phyloP scores from a whole-genome alignment of 2,113 vertebrate genomes.

The Indicator maculatus region DNA sequence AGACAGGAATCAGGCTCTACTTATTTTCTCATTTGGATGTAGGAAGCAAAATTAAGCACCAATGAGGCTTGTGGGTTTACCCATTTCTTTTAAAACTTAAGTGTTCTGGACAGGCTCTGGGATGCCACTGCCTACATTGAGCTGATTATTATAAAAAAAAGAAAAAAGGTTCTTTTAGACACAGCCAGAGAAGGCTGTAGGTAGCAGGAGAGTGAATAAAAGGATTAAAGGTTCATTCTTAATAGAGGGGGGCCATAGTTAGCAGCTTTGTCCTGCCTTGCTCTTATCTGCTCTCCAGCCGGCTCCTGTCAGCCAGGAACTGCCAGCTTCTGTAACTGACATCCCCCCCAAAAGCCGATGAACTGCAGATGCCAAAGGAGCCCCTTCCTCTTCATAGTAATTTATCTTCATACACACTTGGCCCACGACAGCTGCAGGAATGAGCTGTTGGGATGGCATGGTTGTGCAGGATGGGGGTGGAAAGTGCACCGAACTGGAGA shows the following conservation, averaged over 20 bases:
- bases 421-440: background rate
- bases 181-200: background rate
- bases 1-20: too few species aligned
- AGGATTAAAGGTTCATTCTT: background rate
- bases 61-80: background rate
- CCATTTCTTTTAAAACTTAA: background rate
- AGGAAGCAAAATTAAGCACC: background rate
- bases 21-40: background rate
- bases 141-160: background rate
- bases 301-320: background rate
- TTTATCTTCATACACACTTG: background rate
- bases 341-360: background rate
- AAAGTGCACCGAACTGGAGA: background rate
- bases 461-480: background rate
- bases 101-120: background rate
- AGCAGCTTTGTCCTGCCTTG: background rate
- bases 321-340: background rate
- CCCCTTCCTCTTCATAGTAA: background rate
- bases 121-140: background rate
- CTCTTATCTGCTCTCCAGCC: background rate
- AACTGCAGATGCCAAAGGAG: constrained; percentile 3
- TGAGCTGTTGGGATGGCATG: fast-evolving
- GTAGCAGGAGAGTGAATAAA: background rate
- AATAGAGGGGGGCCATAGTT: background rate
- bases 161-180: background rate